A percentile compares a stretch with the other conserved stretches of the same genome.
phyloP scores from a whole-genome alignment of 2,888 invertebrate species.

The Acleris cristana region DNA sequence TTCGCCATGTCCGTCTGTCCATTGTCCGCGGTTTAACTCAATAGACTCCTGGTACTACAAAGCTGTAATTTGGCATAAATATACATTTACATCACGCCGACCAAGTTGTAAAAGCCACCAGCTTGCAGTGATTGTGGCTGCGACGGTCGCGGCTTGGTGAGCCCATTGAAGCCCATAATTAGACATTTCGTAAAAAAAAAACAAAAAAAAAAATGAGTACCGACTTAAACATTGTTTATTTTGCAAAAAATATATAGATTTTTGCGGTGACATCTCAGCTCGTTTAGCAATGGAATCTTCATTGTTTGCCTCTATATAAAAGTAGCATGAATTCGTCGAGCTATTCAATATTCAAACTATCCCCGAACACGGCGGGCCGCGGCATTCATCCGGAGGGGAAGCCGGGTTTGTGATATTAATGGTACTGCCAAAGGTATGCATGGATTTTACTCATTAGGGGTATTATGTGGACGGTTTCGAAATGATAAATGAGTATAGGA shows the following conservation, averaged over 20 bases:
- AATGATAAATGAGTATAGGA: slow-evolving; percentile 77
- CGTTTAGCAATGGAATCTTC: slow-evolving; percentile 7
- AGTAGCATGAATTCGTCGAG: slow-evolving; percentile 28
- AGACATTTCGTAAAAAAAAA: too few relatives aligned
- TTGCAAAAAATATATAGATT: not conserved
- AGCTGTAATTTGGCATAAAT: too few relatives aligned
- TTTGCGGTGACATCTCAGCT: not conserved
- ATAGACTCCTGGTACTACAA: too few relatives aligned
- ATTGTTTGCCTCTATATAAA: slow-evolving; percentile 21
- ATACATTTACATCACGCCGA: too few relatives aligned
- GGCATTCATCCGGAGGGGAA: slow-evolving; percentile 55
- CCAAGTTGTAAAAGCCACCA: too few relatives aligned
- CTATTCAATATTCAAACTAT: slow-evolving; percentile 51
- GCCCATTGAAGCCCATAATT: too few relatives aligned
- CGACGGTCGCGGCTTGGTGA: too few relatives aligned
- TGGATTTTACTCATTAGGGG: slow-evolving; percentile 82
- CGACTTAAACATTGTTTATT: too few relatives aligned
- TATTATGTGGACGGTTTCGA: slow-evolving; percentile 76
- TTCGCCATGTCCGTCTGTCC: too few relatives aligned
- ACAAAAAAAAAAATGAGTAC: too few relatives aligned
- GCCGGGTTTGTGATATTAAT: slow-evolving; percentile 74
- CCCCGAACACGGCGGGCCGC: slow-evolving; percentile 38
- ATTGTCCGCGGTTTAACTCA: too few relatives aligned
- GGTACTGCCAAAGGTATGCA: slow-evolving; percentile 78
- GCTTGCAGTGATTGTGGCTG: too few relatives aligned